Evolutionary conservation across 2,113 vertebrate genomes (phyloP), one percentile per base, ranked within the genome.

Genomic region (Coregonus clupeaformis): DNA sequence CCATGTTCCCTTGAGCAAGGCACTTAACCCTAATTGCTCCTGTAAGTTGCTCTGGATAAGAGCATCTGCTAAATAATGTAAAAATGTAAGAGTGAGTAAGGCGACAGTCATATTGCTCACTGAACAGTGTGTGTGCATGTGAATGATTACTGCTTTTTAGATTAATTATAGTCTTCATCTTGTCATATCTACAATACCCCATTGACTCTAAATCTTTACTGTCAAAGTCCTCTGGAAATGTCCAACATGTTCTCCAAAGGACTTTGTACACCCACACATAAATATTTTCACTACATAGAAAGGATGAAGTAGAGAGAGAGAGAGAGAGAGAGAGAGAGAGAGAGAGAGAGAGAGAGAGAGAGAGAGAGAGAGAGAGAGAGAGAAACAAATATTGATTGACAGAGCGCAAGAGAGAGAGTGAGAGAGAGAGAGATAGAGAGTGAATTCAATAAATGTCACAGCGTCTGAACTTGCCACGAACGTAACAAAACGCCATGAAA

Each of bases 401-500:
- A 71, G 74, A 75, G 77, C 78, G 74, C 66, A 52, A 69, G 42
- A 78, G 74, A 74, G 77, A 88, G 76, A 77, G 84, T 79, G 81
- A 69, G 57, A 69, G 76, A 77, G 73, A 30, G 4, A 30, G 4
- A 30, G 4, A 67, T 24, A 47, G 4, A 6, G 22, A 16, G 45
- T 47, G 63, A 30, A 32, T 16, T 45, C 75, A 81, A 55, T 55
- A 75, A 87, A 82, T 79, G 77, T 80, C 68, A 16, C 79, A 76
- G 77, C 80, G 85, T 86, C 81, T 88, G 76, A 75, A 76, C 75
- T 84, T 77, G 13, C 71, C 6, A 49, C 16, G 45, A 63, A 75
- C 9, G 80, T 84, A 89, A 84, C 82, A 68, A 78, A 90, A 85
- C 16, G 80, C 90, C 86, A 24, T n/a, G 24, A 86, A 77, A 88